Base-by-base conservation (phyloP, 1,140 invertebrate genomes). In the Drosophila kohkoa region DNA sequence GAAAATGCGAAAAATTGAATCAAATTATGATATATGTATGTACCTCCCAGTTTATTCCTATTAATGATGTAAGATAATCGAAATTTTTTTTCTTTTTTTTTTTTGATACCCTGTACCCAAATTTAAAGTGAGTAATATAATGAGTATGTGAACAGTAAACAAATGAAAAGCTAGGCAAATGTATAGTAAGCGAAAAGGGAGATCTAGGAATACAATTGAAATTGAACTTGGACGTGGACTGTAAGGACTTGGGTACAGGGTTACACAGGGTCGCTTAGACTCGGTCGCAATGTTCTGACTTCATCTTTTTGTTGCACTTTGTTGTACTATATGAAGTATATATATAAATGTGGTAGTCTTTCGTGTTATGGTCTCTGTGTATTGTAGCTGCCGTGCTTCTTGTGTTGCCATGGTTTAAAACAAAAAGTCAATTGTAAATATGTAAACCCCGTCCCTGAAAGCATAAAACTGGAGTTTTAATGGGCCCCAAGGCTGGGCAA, bases 391-490 rank as follows among this genome's bases (percentile, higher is more conserved):
- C 28, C 28, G 30, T 10, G 35, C 35, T 38, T 54, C 28, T 54
- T 54, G n/a, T 32, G 51, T 54, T 54, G 51, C 30, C 51, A 15
- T 25, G 51, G 28, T 7, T 13, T 8, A 6, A 52, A 62, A 62
- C 45, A 20, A 62, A 66, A 16, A 60, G 81, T 67, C 77, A 83
- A 87, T 87, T 87, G 82, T 87, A 87, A 80, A 87, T 87, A 87
- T 81, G 70, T 83, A 74, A 74, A 45, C 55, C 73, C 68, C 74
- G 65, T 79, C 73, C 77, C 69, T 73, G 69, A 70, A 69, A 77
- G 63, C 71, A 70, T 58, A 79, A 70, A 70, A 72, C 67, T 89
- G 76, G 77, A 72, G 83, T 88, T 75, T 88, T 88, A 89, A 87
- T 86, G 79, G 79, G 71, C 82, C 71, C 79, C 82, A 86, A 86